Percentiles rank a stretch among this genome's conserved stretches.
phyloP scores from a whole-genome alignment of 64 coral and sea anemone species.

The Trachythela sp. region DNA sequence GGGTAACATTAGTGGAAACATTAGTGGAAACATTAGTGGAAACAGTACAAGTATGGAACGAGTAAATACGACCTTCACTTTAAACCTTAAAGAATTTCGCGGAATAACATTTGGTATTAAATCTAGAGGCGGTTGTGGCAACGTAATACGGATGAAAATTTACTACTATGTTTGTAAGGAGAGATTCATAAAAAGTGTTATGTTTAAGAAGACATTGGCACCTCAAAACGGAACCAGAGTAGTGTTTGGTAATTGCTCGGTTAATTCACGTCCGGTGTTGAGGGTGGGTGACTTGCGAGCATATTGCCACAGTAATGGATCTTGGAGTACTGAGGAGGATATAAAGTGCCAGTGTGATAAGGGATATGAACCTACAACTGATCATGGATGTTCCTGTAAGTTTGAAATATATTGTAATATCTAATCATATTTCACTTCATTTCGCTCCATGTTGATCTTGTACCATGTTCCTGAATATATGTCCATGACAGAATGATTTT shows the following conservation, averaged over 20 bases:
- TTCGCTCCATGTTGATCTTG: neutral
- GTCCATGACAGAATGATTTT: too few relatives aligned
- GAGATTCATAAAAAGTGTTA: neutral
- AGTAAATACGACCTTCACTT: neutral
- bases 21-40: neutral
- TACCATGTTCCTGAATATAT: too few relatives aligned
- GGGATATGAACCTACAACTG: neutral
- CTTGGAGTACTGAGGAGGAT: neutral
- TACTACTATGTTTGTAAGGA: neutral
- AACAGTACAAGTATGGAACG: neutral
- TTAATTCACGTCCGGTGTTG: neutral
- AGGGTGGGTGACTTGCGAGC: neutral
- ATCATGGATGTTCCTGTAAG: neutral
- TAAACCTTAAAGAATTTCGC: neutral
- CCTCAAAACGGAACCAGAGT: neutral
- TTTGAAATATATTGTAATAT: neutral
- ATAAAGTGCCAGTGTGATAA: neutral
- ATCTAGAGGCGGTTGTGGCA: neutral
- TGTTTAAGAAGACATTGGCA: neutral
- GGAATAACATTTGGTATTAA: neutral
- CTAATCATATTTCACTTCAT: neutral
- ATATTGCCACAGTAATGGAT: neutral
- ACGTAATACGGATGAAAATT: neutral
- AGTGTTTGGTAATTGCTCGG: neutral
- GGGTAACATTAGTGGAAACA: neutral